These are phyloP conservation scores for Thrips palmi DNA, from an alignment of 1,140 invertebrate genomes.

Conservation along the genomic window DNA sequence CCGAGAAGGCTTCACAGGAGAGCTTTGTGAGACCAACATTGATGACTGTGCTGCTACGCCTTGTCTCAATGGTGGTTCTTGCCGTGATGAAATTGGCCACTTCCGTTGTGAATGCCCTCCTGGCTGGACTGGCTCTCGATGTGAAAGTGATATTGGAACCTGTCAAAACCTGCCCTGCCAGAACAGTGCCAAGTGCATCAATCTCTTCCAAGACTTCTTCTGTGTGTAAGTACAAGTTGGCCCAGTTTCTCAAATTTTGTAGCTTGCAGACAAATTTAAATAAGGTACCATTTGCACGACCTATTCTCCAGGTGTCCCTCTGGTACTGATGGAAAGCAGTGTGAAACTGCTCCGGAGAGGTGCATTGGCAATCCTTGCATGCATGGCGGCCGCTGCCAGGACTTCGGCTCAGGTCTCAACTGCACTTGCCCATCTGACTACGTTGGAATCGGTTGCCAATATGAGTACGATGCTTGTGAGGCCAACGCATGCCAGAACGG, in stretches of 20 bases:
- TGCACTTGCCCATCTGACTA: slow-evolving; percentile 78
- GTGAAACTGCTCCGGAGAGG: slow-evolving; percentile 84
- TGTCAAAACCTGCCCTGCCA: slow-evolving; percentile 74
- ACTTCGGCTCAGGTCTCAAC: slow-evolving; percentile 86
- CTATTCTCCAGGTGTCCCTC: slow-evolving; percentile 53
- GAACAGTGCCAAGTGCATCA: slow-evolving; percentile 82
- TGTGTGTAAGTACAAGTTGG: slow-evolving; percentile 54
- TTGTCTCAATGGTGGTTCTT: slow-evolving; percentile 77
- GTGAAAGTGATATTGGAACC: slow-evolving; percentile 71
- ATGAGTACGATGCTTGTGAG: slow-evolving; percentile 82
- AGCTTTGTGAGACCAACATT: slow-evolving; percentile 63
- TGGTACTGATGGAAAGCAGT: slow-evolving; percentile 85
- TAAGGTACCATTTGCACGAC: not conserved
- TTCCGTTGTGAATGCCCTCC: slow-evolving; percentile 68
- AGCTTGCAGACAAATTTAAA: not conserved
- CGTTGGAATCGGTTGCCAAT: slow-evolving; percentile 78
- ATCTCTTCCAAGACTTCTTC: slow-evolving; percentile 90
- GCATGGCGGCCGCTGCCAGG: slow-evolving; percentile 84
- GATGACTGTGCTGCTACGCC: slow-evolving; percentile 78
- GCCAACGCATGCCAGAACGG: slow-evolving; percentile 79
- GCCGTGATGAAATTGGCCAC: slow-evolving; percentile 65
- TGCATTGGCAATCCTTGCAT: slow-evolving; percentile 93
- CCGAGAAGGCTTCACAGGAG: slow-evolving; percentile 71
- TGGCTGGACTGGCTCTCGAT: slow-evolving; percentile 77
- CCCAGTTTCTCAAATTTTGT: not conserved